A percentile compares a stretch with the other conserved stretches of the same genome.
Conservation (phyloP, 2,888 invertebrate genomes). For the Drosophila robusta region DNA sequence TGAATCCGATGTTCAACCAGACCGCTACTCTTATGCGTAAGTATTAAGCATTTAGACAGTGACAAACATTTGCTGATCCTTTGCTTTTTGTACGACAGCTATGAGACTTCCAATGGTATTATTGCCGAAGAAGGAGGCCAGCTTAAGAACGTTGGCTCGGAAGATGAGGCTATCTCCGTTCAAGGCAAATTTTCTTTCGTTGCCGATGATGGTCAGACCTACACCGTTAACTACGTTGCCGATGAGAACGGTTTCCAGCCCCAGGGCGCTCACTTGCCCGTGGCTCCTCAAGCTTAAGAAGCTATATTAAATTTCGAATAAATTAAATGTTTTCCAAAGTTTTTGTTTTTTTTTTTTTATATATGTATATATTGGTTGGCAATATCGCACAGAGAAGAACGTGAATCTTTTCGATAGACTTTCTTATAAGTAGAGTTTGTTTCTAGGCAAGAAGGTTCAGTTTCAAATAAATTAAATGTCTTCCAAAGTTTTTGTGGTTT, state of each 20-base stretch:
- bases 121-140: slow-evolving; percentile 55
- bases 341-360: slow-evolving; percentile 1
- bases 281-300: slow-evolving; percentile 7
- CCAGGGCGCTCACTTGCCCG: slow-evolving; percentile 76
- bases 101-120: slow-evolving; percentile 74
- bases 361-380: too few species aligned
- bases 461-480: slow-evolving; percentile 35
- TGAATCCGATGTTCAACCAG: slow-evolving; percentile 82
- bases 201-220: slow-evolving; percentile 64
- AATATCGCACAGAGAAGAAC: neutral
- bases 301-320: slow-evolving; percentile 15
- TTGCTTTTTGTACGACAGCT: slow-evolving; percentile 18
- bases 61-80: neutral
- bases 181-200: slow-evolving; percentile 65
- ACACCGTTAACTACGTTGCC: slow-evolving; percentile 69
- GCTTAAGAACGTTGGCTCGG: slow-evolving; percentile 58
- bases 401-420: too few species aligned
- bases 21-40: slow-evolving; percentile 85
- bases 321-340: slow-evolving; percentile 48
- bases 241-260: slow-evolving; percentile 86
- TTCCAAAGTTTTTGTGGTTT: slow-evolving; percentile 37
- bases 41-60: neutral
- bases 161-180: slow-evolving; percentile 69
- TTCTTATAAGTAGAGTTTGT: too few species aligned
- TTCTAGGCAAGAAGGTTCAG: too few species aligned